A percentile compares a stretch with the other conserved stretches of the same genome.
Evolutionary conservation across 2,113 vertebrate species (phyloP).

Genomic region (Antidorcas marsupialis): DNA sequence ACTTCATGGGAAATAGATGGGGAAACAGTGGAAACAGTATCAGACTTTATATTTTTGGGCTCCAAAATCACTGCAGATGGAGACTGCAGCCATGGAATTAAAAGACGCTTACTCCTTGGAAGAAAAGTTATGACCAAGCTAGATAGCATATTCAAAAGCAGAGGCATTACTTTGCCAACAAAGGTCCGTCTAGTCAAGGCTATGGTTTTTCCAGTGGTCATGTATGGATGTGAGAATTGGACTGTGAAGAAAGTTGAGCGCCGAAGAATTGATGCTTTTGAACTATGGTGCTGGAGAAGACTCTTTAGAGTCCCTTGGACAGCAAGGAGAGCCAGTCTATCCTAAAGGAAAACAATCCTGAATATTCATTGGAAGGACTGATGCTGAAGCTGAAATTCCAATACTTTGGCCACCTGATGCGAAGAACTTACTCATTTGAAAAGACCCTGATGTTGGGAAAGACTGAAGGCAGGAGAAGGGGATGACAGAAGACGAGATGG

Average conservation of each 20-base stretch:
- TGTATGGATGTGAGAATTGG: background rate
- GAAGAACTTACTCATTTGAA: background rate
- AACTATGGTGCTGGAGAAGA: background rate
- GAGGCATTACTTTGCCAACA: background rate
- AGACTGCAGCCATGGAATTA: background rate
- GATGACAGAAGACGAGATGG: background rate
- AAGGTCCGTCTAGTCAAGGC: background rate
- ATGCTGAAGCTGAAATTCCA: background rate
- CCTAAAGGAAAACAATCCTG: background rate
- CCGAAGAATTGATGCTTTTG: background rate
- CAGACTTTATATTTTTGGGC: no score
- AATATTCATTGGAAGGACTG: background rate
- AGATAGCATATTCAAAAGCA: background rate
- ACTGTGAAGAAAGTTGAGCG: fast-evolving
- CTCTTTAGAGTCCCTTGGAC: background rate
- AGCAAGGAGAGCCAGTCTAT: background rate
- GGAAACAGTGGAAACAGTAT: no score
- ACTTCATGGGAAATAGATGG: no score
- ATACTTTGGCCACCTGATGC: background rate
- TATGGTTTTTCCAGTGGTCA: background rate
- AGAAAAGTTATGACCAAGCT: background rate
- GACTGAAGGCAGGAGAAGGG: background rate
- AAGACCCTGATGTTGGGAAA: background rate
- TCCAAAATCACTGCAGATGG: background rate
- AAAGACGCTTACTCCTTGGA: background rate